phyloP scores from a whole-genome alignment of 2,797 vertebrate genomes.

The Eulemur albifrons region DNA sequence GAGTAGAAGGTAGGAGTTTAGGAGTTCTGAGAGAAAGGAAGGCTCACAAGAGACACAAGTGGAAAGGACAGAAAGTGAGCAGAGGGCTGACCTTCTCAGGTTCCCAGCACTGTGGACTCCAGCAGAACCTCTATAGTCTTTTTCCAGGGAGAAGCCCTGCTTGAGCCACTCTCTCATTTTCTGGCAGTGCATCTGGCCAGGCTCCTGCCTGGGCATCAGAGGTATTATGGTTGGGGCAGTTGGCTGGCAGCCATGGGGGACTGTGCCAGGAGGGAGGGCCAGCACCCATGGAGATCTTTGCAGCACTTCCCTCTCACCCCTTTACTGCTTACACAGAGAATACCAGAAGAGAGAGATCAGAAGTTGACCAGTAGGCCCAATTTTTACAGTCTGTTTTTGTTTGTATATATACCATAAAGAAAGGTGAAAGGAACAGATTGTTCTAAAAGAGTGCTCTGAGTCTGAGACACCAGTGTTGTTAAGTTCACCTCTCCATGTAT shows the following conservation, averaged over 20 bases:
- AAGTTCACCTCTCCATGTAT: neutral
- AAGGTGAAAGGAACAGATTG: conserved; percentile 3
- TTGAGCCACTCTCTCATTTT: neutral
- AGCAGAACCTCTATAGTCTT: neutral
- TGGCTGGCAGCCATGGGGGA: neutral
- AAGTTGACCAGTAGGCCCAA: neutral
- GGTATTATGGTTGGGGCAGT: neutral
- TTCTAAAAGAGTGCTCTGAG: neutral
- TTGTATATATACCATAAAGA: neutral
- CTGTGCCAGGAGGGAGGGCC: neutral
- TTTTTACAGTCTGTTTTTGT: neutral
- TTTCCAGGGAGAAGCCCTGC: neutral
- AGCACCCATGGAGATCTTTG: neutral
- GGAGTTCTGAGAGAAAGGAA: neutral
- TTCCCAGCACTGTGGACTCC: neutral
- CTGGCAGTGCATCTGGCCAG: neutral
- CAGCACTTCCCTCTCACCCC: neutral
- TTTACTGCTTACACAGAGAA: neutral
- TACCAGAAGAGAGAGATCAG: neutral
- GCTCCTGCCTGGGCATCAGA: neutral
- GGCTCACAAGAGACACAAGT: neutral
- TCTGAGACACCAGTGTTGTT: neutral
- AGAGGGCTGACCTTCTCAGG: neutral
- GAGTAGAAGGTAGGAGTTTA: neutral
- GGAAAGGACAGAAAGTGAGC: neutral